Base-by-base conservation (phyloP, 2,888 invertebrate genomes). In the Trissoscelio sp. region DNA sequence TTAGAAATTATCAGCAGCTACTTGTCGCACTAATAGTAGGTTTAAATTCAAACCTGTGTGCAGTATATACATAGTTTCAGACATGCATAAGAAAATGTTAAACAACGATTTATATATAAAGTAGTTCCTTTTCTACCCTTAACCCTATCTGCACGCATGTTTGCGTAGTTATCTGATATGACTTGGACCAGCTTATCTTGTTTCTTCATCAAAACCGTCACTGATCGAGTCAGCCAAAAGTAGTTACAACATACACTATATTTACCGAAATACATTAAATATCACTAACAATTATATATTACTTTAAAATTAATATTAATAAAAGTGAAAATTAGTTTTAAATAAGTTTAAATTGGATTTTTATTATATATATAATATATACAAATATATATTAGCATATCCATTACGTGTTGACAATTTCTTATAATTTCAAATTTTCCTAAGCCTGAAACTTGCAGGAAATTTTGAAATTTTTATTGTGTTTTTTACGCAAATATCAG, bases 141-240 rank as follows among this genome's bases (percentile, higher is more conserved):
- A 87, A 84, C 85, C 85, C 86, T 67, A 75, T 20, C 83, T 72
- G 80, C 62, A 67, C 81, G 83, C 84, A 85, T 85, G 86, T 86
- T 85, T 86, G 83, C 83, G 77, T 81, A 81, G 85, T 85, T 86
- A 87, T 89, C 88, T 87, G 88, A 88, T 88, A 89, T 83, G 84
- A 84, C 83, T 81, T 77, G 85, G 79, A 84, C 84, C 82, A 58
- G 72, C 84, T 81, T 89, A 88, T 90, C 89, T 81, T 75, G 53
- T 81, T 86, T 84, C 85, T 84, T 83, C 83, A 89, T 90, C 89
- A 84, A 20, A 79, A 79, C 74, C 62, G 79, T 73, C 85, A 87
- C 87, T 87, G 86, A 87, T 87, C 87, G 80, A 82, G 74, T 85
- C 85, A 84, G 85, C 85, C 86, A 84, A 85, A 84, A 85, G 75